Percentiles rank a stretch among this genome's conserved stretches.
These are phyloP conservation scores for Crax fasciolata DNA, from an alignment of 2,797 vertebrate species.

Conservation along the genomic window DNA sequence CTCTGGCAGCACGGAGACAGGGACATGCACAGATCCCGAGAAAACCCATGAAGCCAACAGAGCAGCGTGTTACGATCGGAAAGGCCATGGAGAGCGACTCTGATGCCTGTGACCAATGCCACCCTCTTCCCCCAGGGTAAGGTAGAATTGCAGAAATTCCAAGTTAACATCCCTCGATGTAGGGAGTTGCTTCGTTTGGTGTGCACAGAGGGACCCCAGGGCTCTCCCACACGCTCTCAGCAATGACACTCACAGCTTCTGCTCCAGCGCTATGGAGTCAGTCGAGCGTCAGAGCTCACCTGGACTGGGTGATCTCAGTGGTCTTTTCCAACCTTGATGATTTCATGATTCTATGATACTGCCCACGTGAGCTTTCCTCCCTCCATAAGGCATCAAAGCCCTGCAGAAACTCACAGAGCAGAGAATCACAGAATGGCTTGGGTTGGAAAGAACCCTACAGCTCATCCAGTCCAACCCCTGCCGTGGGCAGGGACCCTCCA, in stretches of 20 bases:
- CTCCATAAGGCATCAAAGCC: background rate
- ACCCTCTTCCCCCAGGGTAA: background rate
- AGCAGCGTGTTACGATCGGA: background rate
- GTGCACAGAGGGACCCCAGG: background rate
- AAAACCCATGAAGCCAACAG: background rate
- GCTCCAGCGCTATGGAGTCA: background rate
- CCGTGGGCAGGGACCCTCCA: background rate
- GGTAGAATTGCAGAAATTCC: background rate
- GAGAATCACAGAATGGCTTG: background rate
- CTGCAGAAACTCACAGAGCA: background rate
- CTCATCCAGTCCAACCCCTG: background rate
- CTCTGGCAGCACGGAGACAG: background rate
- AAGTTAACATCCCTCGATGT: background rate
- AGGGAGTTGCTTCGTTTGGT: background rate
- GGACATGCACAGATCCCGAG: fast-evolving
- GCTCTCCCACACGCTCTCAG: background rate
- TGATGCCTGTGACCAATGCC: background rate
- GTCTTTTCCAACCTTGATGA: no score
- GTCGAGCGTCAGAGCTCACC: background rate
- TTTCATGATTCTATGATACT: no score
- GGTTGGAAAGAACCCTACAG: background rate
- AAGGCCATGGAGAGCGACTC: background rate
- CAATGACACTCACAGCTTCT: no score
- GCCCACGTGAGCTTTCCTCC: background rate
- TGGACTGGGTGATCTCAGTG: no score